Conservation (phyloP, 2,797 vertebrate genomes). For the Gambelia wislizenii region DNA sequence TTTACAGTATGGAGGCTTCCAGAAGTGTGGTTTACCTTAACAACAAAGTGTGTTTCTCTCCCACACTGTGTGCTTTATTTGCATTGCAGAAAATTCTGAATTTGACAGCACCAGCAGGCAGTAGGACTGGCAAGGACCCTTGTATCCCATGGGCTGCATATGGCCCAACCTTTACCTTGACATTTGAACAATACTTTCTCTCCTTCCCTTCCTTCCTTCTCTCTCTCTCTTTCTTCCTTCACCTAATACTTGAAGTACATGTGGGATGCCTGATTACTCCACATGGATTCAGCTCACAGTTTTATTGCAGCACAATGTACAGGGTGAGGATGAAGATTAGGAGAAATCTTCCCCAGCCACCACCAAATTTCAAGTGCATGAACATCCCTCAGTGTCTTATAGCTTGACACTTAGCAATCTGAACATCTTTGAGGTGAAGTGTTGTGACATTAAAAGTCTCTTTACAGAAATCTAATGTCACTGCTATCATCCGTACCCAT, state of each 20-base stretch:
- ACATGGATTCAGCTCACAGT: neutral
- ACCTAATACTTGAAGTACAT: neutral
- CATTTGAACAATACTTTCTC: neutral
- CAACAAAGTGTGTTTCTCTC: too few species aligned
- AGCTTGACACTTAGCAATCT: neutral
- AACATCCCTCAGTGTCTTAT: neutral
- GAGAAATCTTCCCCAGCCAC: neutral
- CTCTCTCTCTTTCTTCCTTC: neutral
- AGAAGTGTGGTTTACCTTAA: too few species aligned
- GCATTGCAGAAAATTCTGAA: too few species aligned
- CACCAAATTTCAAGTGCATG: neutral
- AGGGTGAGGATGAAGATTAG: neutral
- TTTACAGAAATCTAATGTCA: neutral
- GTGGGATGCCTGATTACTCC: neutral
- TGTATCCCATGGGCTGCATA: neutral
- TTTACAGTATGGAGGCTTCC: too few species aligned
- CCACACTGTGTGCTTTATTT: too few species aligned
- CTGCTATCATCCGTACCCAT: too few species aligned
- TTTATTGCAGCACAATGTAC: neutral
- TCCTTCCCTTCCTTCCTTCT: neutral
- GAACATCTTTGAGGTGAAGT: neutral
- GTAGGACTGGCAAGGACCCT: too few species aligned
- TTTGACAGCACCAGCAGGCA: too few species aligned
- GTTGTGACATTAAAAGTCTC: neutral
- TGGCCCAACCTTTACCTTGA: neutral